These are phyloP conservation scores for Eulemur macaco DNA, from an alignment of 2,113 vertebrate genomes.

Conservation along the genomic window DNA sequence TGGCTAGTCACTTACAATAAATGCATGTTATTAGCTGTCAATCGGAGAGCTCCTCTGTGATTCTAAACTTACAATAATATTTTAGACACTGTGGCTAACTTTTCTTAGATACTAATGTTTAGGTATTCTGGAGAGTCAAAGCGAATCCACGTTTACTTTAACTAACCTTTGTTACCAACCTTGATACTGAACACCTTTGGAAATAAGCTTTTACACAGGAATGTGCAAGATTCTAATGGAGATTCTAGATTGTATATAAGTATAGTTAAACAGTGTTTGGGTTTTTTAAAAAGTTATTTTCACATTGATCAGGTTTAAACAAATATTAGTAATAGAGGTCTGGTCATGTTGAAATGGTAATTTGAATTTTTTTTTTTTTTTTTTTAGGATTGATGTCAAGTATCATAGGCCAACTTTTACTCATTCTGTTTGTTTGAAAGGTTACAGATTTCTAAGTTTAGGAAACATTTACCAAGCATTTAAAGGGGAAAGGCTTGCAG, in stretches of 20 bases:
- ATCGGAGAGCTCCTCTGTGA: background rate
- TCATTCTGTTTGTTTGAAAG: constrained; percentile 50
- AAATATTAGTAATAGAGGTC: background rate
- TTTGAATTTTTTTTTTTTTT: background rate
- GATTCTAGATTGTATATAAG: background rate
- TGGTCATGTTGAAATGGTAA: background rate
- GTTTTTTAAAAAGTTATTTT: background rate
- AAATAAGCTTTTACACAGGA: background rate
- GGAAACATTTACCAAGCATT: background rate
- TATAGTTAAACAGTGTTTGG: background rate
- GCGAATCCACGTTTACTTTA: constrained; percentile 18
- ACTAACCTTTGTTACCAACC: background rate
- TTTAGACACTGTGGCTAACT: background rate
- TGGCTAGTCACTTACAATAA: background rate
- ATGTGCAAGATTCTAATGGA: background rate
- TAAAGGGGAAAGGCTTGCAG: background rate
- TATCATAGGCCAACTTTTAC: background rate
- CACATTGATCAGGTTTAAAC: constrained; percentile 1
- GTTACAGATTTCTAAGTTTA: constrained; percentile 18
- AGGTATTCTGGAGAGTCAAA: background rate
- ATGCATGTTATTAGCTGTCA: background rate
- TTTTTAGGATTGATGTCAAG: background rate
- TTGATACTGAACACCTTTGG: background rate
- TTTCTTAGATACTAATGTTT: background rate
- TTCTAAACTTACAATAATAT: background rate